Evolutionary conservation across 2,797 vertebrate species (phyloP).

Genomic region (Limnodromus scolopaceus): DNA sequence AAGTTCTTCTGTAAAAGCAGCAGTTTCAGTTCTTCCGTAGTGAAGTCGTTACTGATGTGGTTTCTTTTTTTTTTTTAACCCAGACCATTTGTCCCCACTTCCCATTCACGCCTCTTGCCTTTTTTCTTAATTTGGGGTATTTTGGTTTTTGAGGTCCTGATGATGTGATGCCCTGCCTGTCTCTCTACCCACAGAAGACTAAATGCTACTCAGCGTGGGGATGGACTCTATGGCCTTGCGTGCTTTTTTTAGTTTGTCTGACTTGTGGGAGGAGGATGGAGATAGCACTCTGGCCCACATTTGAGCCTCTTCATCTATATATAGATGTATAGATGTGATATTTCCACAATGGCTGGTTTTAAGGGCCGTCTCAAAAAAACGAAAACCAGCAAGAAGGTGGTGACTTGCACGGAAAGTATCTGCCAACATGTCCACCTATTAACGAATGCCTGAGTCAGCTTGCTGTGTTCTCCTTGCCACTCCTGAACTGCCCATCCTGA

Average conservation of each 20-base stretch:
- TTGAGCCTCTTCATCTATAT: background rate
- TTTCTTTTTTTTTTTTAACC: background rate
- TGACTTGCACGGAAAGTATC: background rate
- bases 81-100: background rate
- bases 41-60: background rate
- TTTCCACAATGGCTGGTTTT: background rate
- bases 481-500: background rate
- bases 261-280: background rate
- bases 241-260: background rate
- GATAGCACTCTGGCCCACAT: background rate
- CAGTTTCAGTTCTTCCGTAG: background rate
- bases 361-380: accelerated
- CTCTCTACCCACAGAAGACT: background rate
- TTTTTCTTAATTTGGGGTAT: background rate
- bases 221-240: background rate
- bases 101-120: background rate
- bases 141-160: background rate
- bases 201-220: background rate
- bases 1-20: background rate
- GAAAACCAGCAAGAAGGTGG: background rate
- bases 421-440: background rate
- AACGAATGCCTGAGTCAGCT: background rate
- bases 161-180: background rate
- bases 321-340: background rate
- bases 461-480: background rate